Base-by-base conservation (phyloP, 2,113 vertebrate species). In the Cynoglossus semilaevis region DNA sequence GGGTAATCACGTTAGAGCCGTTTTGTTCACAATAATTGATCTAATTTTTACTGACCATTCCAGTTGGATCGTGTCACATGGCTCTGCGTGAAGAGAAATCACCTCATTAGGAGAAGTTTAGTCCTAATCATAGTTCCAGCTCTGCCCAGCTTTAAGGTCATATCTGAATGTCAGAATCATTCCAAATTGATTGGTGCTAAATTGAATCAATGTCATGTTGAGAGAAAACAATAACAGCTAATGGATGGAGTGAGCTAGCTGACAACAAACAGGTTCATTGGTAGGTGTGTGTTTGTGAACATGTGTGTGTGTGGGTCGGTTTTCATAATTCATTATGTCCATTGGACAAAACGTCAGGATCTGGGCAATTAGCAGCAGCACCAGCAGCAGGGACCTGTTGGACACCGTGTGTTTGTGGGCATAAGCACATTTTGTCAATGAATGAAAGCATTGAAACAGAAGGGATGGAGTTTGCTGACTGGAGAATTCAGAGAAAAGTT, bases 161-260 rank as follows among this genome's bases (percentile, higher is more conserved):
- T 93, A 95, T 97, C 93, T 95, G 95, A 98, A 99, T 98, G 96
- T 98, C 96, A 95, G 93, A 95, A 95, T 91, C 93, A 92, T 95
- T 95, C 93, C 89, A 94, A 95, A 99, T 99, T 96, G 97, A 99
- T 98, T 94, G 93, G 90, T 91, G 93, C 90, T 96, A 95, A 97
- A 97, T 95, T 94, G 93, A 98, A 98, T 99, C 96, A 96, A 99
- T 98, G 95, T 95, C 94, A 97, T 94, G 95, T 95, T 95, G 93
- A 90, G 91, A 92, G 91, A 95, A 96, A 97, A 99, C 95, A 97
- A 98, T 98, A 96, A 95, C 94, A 66, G 92, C 89, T 98, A 97
- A 96, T 96, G 93, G 95, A 98, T 98, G 95, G 91, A 93, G 89
- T 89, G 57, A 82, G 86, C 84, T 85, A 81, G 91, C 88, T 89